Evolutionary conservation across 2,888 invertebrate genomes (phyloP).

Genomic region (Magallana nippona): DNA sequence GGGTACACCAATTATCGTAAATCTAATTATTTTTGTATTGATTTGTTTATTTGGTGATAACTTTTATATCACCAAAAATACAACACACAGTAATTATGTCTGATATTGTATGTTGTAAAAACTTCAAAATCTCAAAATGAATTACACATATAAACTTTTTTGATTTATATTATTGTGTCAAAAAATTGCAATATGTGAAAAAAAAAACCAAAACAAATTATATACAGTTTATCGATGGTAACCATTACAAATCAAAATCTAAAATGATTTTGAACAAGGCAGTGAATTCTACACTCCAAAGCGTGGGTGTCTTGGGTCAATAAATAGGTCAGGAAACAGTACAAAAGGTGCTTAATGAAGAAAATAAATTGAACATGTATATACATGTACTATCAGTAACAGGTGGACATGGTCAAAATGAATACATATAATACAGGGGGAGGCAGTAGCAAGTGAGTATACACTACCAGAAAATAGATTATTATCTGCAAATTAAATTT

Average conservation of each 20-base stretch:
- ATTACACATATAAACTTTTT: neutral
- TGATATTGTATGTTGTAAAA: neutral
- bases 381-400: neutral
- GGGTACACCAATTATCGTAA: too few relatives aligned
- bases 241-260: too few relatives aligned
- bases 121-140: neutral
- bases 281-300: neutral
- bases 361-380: neutral
- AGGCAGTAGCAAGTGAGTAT: neutral
- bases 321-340: neutral
- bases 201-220: neutral
- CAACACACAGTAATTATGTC: neutral
- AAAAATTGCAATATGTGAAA: neutral
- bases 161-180: neutral
- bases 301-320: neutral
- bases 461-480: constrained; percentile 23
- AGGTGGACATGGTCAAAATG: neutral
- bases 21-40: too few relatives aligned
- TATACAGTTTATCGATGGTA: neutral
- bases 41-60: neutral
- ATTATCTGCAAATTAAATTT: constrained; percentile 11
- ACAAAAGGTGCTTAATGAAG: constrained; percentile 11
- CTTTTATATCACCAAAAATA: neutral
- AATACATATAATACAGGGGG: neutral
- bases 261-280: neutral